These are phyloP conservation scores for Xylota sylvarum DNA, from an alignment of 2,888 invertebrate genomes.

Conservation along the genomic window DNA sequence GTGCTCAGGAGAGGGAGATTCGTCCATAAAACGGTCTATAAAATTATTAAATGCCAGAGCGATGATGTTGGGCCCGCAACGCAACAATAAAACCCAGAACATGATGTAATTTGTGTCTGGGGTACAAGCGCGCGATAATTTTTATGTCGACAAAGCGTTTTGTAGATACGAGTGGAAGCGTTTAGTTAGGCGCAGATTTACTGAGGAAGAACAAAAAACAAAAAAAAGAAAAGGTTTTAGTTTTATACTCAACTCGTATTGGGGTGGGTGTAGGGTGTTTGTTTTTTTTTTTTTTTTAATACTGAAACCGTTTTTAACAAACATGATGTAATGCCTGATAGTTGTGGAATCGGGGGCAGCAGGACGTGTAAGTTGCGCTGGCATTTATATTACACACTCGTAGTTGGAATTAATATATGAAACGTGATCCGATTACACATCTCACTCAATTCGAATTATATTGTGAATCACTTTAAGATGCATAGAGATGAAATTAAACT, in stretches of 20 bases:
- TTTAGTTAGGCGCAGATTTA: conserved; percentile 52
- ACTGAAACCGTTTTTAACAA: conserved; percentile 35
- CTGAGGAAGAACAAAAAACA: neutral
- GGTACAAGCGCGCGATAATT: conserved; percentile 65
- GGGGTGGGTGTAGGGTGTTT: conserved; percentile 23
- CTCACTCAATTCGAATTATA: conserved; percentile 57
- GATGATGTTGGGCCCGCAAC: conserved; percentile 58
- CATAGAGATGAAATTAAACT: conserved; percentile 52
- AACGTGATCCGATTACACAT: conserved; percentile 74
- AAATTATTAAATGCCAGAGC: conserved; percentile 74
- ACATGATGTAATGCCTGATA: conserved; percentile 57
- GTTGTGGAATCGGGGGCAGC: conserved; percentile 26
- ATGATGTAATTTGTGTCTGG: conserved; percentile 74
- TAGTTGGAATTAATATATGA: conserved; percentile 72
- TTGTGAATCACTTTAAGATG: conserved; percentile 47
- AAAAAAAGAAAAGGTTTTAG: conserved; percentile 28
- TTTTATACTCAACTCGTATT: conserved; percentile 24
- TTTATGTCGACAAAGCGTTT: conserved; percentile 65
- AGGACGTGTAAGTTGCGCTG: conserved; percentile 58
- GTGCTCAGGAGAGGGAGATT: neutral
- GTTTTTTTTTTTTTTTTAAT: too few species aligned
- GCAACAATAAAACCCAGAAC: conserved; percentile 72
- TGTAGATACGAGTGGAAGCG: conserved; percentile 34
- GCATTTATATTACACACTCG: conserved; percentile 74
- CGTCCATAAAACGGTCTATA: conserved; percentile 54